A percentile compares a stretch with the other conserved stretches of the same genome.
phyloP scores from a whole-genome alignment of 2,113 vertebrate genomes.

The Pygoscelis adeliae region DNA sequence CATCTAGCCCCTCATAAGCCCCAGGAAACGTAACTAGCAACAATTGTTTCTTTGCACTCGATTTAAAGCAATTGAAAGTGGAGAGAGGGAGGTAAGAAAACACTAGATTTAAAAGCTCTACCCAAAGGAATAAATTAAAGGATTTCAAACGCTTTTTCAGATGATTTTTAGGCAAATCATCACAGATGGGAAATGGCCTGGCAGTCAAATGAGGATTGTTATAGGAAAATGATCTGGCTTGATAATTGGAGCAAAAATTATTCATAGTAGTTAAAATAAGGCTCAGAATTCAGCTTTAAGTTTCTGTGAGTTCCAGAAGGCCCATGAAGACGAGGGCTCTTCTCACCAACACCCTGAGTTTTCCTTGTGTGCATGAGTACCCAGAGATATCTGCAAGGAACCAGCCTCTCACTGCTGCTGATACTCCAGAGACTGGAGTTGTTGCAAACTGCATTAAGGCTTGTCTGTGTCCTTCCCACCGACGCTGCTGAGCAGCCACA shows the following conservation, averaged over 20 bases:
- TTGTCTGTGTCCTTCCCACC: background rate
- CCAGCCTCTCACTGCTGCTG: background rate
- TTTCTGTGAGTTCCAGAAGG: background rate
- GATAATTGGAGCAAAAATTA: background rate
- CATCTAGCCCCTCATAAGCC: background rate
- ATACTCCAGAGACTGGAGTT: background rate
- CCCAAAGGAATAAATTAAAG: slow-evolving; percentile 34
- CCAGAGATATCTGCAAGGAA: background rate
- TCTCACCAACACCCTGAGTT: background rate
- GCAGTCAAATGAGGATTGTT: slow-evolving; percentile 5
- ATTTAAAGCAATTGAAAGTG: background rate
- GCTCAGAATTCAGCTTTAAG: background rate
- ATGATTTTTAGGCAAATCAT: slow-evolving; percentile 27
- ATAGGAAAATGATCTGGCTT: background rate
- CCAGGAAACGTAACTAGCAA: background rate
- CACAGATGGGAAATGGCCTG: slow-evolving; percentile 25
- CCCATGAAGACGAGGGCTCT: background rate
- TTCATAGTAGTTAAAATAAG: background rate
- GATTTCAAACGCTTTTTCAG: background rate
- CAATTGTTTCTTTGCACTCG: background rate
- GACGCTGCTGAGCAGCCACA: background rate
- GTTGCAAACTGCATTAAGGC: background rate
- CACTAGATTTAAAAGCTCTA: background rate
- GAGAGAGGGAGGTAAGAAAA: background rate
- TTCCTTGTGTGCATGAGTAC: background rate